Evolutionary conservation across 2,797 vertebrate genomes (phyloP).

Genomic region (Octomys mimax): DNA sequence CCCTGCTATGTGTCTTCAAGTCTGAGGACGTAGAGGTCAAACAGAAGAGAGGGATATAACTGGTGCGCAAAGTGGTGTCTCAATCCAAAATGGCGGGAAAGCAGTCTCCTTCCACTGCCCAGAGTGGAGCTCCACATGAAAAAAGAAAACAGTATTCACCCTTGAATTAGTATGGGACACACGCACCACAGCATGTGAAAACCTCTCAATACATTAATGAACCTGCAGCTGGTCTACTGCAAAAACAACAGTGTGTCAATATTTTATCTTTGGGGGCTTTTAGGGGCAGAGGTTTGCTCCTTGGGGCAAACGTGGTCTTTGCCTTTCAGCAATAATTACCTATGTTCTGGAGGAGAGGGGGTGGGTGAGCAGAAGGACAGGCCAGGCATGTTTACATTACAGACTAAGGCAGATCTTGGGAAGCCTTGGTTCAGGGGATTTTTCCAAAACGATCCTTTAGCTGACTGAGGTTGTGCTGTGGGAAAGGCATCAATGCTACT

Average conservation of each 20-base stretch:
- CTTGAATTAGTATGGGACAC: not conserved
- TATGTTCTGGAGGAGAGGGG: not conserved
- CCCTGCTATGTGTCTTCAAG: not conserved
- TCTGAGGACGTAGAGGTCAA: not conserved
- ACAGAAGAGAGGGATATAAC: not conserved
- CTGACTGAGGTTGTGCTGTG: not conserved
- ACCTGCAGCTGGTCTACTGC: not conserved
- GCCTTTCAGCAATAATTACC: slow-evolving; percentile 39
- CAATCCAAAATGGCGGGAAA: not conserved
- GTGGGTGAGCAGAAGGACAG: slow-evolving; percentile 10
- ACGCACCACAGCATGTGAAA: not conserved
- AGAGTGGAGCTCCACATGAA: not conserved
- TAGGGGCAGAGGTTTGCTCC: not conserved
- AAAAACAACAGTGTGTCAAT: not conserved
- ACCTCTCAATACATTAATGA: not conserved
- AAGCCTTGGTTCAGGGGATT: not conserved
- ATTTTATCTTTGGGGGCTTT: slow-evolving; percentile 38
- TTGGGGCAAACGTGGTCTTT: not conserved
- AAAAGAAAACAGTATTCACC: not conserved
- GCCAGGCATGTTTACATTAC: not conserved
- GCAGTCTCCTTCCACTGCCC: not conserved
- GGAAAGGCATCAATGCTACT: not conserved
- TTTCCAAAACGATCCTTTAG: not conserved
- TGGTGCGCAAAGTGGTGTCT: not conserved
- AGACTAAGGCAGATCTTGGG: not conserved